Base-by-base conservation (phyloP, 2,888 invertebrate species). In the Hirtodrosophila alboralis region DNA sequence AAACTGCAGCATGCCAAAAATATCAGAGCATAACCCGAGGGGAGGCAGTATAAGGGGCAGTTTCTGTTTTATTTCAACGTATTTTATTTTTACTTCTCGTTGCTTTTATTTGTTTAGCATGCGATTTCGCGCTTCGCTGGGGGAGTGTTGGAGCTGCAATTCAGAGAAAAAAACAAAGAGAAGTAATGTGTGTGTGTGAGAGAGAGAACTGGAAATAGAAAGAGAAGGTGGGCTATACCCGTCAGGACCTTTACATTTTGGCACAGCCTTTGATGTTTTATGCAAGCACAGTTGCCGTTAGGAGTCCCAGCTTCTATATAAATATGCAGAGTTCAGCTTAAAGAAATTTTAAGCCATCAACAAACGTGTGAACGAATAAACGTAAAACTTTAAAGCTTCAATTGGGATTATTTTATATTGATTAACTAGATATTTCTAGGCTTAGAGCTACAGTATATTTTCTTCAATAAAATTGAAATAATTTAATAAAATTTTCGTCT, bases 201-300 rank as follows among this genome's bases (percentile, higher is more conserved):
- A 7, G 14, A 5, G 10, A 7, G 9, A 7, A 5, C 18, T 18
- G 21, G 21, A 4, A 16, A 27, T 4, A 12, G 23, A 36, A 12
- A 9, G 16, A 13, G 10, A n/a, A n/a, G n/a, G n/a, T n/a, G n/a
- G n/a, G n/a, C n/a, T n/a, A n/a, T 10, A 51, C 31, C 30, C 40
- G 18, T 1, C 6, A 58, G 43, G 45, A 70, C 47, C 38, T 59
- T 62, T 54, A 61, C 54, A 65, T 70, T 71, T 60, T 57, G 75
- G 61, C 58, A 63, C 51, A 59, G 44, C 73, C 65, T 79, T 83
- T 79, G 83, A 83, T 80, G 80, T 80, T 83, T 83, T 80, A 83
- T 80, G 79, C 80, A 80, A 57, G 60, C 58, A 27, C 16, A 38
- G 56, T 38, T 40, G 47, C 31, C 40, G 49, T 48, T 47, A 27